Conservation (phyloP, 2,113 vertebrate genomes). For the Thomomys bottae region DNA sequence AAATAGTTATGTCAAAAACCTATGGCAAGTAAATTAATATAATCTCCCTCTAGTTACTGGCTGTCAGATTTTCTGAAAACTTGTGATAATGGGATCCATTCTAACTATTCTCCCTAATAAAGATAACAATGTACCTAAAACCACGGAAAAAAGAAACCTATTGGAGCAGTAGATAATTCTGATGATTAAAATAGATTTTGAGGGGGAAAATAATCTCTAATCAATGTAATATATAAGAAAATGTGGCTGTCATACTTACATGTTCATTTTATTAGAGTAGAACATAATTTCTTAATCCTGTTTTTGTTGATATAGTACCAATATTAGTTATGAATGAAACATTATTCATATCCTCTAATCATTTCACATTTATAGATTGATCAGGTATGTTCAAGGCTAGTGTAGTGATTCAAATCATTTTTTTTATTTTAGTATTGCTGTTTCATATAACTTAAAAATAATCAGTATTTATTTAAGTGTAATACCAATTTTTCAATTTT, state of each 20-base stretch:
- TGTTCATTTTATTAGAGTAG: neutral
- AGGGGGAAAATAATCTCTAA: constrained; percentile 40
- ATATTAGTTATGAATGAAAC: neutral
- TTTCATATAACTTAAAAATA: neutral
- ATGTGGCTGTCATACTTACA: constrained; percentile 6
- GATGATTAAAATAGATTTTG: constrained; percentile 67
- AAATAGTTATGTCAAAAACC: constrained; percentile 77
- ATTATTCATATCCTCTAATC: neutral
- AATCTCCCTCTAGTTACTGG: constrained; percentile 75
- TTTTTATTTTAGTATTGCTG: neutral
- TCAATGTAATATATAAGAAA: constrained; percentile 33
- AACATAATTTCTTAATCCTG: neutral
- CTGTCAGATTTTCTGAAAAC: constrained; percentile 72
- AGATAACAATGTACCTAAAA: constrained; percentile 71
- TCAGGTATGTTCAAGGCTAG: neutral
- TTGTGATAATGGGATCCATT: constrained; percentile 70
- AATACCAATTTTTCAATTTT: neutral
- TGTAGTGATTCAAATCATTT: neutral
- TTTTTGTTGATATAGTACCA: neutral
- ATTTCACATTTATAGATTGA: neutral
- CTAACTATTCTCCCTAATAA: constrained; percentile 76
- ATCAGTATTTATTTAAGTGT: neutral
- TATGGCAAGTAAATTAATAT: constrained; percentile 78
- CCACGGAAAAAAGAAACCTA: constrained; percentile 23
- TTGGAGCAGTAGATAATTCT: constrained; percentile 72